Evolutionary conservation across 2,888 invertebrate genomes (phyloP).

Genomic region (Hemaris fuciformis): DNA sequence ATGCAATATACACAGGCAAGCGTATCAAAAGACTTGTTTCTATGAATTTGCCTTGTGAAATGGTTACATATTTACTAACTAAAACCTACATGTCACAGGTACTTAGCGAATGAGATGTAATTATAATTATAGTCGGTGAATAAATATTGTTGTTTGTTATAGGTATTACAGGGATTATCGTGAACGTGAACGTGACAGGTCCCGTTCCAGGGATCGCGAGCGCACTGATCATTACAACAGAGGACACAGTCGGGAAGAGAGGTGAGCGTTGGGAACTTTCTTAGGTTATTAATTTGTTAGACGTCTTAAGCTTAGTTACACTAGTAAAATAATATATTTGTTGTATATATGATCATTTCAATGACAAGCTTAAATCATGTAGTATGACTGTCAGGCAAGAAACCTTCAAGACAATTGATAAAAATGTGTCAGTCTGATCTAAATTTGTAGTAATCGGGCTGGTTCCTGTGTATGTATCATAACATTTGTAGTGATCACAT

Average conservation of each 20-base stretch:
- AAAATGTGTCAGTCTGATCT: too few species aligned
- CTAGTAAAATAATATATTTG: too few species aligned
- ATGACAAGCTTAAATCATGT: too few species aligned
- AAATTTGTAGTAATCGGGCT: too few species aligned
- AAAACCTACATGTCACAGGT: neutral
- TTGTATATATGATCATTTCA: too few species aligned
- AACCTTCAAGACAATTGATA: too few species aligned
- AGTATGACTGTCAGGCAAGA: too few species aligned
- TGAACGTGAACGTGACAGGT: constrained; percentile 86
- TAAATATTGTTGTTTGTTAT: constrained; percentile 32
- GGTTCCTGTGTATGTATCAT: too few species aligned
- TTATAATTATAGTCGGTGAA: neutral
- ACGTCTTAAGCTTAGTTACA: too few species aligned
- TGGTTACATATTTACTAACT: neutral
- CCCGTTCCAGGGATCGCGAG: constrained; percentile 89
- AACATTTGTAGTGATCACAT: too few species aligned
- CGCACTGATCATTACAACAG: constrained; percentile 87
- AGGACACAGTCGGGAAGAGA: constrained; percentile 89
- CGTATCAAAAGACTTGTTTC: neutral
- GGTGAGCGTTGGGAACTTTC: constrained; percentile 66
- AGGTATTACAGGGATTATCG: constrained; percentile 83
- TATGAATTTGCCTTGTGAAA: neutral
- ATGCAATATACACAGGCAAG: neutral
- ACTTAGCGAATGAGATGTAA: neutral
- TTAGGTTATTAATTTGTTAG: neutral